Conservation (phyloP, 2,888 invertebrate genomes). For the Andrena trimmerana region DNA sequence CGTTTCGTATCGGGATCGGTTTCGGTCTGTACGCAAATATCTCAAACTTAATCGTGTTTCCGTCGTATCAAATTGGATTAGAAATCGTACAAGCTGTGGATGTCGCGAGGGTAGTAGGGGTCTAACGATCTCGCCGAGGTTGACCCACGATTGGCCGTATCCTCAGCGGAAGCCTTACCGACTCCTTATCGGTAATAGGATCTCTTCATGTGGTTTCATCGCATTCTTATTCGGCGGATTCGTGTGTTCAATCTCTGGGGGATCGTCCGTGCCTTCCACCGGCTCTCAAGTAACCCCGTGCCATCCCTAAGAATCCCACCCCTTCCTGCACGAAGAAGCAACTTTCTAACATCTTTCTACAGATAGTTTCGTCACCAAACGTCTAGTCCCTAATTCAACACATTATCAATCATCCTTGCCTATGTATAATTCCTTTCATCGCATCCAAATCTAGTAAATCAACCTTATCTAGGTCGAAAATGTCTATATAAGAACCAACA, state of each 20-base stretch:
- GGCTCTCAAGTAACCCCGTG: conserved; percentile 26
- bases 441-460: too few species aligned
- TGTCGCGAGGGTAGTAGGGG: conserved; percentile 74
- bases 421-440: too few species aligned
- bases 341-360: background rate
- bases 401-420: too few species aligned
- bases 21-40: conserved; percentile 69
- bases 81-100: conserved; percentile 85
- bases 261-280: conserved; percentile 40
- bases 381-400: too few species aligned
- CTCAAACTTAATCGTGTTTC: conserved; percentile 82
- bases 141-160: conserved; percentile 84
- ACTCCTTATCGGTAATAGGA: conserved; percentile 85
- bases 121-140: conserved; percentile 78
- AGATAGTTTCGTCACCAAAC: background rate
- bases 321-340: background rate
- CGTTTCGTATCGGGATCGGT: conserved; percentile 26
- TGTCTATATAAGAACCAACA: background rate
- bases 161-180: conserved; percentile 84
- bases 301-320: conserved; percentile 1
- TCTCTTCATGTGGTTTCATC: conserved; percentile 84
- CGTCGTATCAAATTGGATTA: conserved; percentile 84
- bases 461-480: background rate
- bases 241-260: conserved; percentile 67
- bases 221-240: conserved; percentile 83